Percentiles rank a stretch among this genome's conserved stretches.
Evolutionary conservation across 2,797 vertebrate genomes (phyloP).

Genomic region (Periparus ater): DNA sequence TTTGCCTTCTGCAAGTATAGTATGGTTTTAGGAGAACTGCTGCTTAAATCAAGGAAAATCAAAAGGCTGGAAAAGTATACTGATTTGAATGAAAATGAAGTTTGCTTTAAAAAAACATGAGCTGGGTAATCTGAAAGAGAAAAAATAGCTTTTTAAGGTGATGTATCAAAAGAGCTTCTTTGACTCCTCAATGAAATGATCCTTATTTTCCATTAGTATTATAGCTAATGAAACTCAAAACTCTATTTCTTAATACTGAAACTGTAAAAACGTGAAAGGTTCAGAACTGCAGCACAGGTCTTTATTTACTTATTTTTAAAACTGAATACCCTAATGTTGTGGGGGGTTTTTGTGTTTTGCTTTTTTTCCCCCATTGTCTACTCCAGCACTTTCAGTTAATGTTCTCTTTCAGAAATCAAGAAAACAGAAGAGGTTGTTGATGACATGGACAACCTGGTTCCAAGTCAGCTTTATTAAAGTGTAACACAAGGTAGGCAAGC

Average conservation of each 20-base stretch:
- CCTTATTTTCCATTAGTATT: background rate
- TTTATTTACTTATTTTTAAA: background rate
- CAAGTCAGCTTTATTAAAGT: background rate
- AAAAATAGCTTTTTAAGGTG: background rate
- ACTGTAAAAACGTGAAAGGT: background rate
- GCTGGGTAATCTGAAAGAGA: background rate
- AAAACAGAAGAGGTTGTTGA: background rate
- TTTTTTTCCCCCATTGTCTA: background rate
- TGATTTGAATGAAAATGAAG: background rate
- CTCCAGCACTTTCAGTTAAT: background rate
- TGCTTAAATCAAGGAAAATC: background rate
- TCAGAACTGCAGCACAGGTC: background rate
- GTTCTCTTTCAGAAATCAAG: background rate
- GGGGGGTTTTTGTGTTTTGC: rapidly evolving
- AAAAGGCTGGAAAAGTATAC: background rate
- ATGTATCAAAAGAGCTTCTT: background rate
- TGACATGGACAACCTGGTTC: background rate
- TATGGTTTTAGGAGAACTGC: background rate
- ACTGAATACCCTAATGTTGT: background rate
- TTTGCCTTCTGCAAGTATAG: background rate
- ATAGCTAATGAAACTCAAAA: background rate
- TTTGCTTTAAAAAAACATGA: background rate
- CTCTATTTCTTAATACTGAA: background rate
- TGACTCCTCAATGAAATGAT: background rate
- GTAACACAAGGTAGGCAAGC: background rate